Evolutionary conservation across 2,797 vertebrate genomes (phyloP).

Genomic region (Oryzias sinensis): DNA sequence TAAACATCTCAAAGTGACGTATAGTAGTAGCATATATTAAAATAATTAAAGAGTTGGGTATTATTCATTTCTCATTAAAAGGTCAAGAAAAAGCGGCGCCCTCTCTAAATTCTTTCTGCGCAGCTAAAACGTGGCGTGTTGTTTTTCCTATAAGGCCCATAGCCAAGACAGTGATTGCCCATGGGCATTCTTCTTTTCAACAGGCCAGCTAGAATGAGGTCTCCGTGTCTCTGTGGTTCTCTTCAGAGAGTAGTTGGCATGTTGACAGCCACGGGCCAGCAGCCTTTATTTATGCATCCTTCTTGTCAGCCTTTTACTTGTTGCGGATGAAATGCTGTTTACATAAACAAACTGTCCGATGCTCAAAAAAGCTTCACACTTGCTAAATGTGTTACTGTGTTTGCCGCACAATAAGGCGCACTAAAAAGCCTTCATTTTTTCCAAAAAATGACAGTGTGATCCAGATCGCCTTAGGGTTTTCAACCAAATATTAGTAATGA

Average conservation of each 20-base stretch:
- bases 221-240: slow-evolving; percentile 53
- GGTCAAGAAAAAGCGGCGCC: slow-evolving; percentile 15
- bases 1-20: slow-evolving; percentile 26
- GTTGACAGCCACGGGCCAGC: slow-evolving; percentile 65
- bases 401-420: too few relatives aligned
- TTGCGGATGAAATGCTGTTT: slow-evolving; percentile 48
- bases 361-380: slow-evolving; percentile 19
- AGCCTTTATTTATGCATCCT: slow-evolving; percentile 63
- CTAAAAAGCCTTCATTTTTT: too few relatives aligned
- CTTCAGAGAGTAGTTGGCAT: slow-evolving; percentile 59
- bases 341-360: slow-evolving; percentile 36
- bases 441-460: too few relatives aligned
- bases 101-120: slow-evolving; percentile 13
- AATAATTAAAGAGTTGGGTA: neutral
- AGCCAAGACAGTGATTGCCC: slow-evolving; percentile 25
- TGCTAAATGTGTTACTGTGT: slow-evolving; percentile 3
- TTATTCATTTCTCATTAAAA: neutral
- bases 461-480: too few relatives aligned
- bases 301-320: slow-evolving; percentile 58
- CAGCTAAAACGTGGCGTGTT: neutral
- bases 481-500: too few relatives aligned
- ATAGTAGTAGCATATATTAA: slow-evolving; percentile 5
- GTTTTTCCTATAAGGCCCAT: slow-evolving; percentile 11
- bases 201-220: slow-evolving; percentile 48
- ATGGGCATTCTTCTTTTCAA: slow-evolving; percentile 28